Conservation (phyloP, 2,888 invertebrate species). For the Ametastegia equiseti region DNA sequence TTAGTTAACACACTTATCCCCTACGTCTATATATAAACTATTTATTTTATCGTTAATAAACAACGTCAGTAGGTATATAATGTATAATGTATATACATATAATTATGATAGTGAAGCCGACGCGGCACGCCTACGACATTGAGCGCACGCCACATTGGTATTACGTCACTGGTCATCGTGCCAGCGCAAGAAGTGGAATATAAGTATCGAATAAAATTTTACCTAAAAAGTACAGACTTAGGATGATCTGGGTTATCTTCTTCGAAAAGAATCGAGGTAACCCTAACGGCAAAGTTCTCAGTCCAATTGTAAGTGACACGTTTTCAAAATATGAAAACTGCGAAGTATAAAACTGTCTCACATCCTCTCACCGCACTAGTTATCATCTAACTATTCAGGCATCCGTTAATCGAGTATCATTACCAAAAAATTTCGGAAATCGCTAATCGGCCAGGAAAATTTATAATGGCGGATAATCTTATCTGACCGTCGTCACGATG, state of each 20-base stretch:
- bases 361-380: not conserved
- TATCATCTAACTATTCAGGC: not conserved
- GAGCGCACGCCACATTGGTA: not conserved
- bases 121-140: not conserved
- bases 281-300: not conserved
- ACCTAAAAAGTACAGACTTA: not conserved
- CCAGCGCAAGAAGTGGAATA: not conserved
- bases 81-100: too few relatives aligned
- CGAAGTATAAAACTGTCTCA: not conserved
- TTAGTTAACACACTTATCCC: not conserved
- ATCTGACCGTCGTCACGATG: not conserved
- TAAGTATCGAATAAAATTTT: not conserved
- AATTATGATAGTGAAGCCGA: slow-evolving; percentile 1
- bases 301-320: not conserved
- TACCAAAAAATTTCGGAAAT: not conserved
- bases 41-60: not conserved
- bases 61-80: not conserved
- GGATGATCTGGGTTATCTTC: not conserved
- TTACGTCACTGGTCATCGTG: not conserved
- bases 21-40: not conserved
- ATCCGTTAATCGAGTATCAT: not conserved
- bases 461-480: not conserved
- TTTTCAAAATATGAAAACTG: not conserved
- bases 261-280: not conserved
- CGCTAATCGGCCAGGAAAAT: not conserved